A percentile compares a stretch with the other conserved stretches of the same genome.
These are phyloP conservation scores for Anas georgica DNA, from an alignment of 2,797 vertebrate species.

Conservation along the genomic window DNA sequence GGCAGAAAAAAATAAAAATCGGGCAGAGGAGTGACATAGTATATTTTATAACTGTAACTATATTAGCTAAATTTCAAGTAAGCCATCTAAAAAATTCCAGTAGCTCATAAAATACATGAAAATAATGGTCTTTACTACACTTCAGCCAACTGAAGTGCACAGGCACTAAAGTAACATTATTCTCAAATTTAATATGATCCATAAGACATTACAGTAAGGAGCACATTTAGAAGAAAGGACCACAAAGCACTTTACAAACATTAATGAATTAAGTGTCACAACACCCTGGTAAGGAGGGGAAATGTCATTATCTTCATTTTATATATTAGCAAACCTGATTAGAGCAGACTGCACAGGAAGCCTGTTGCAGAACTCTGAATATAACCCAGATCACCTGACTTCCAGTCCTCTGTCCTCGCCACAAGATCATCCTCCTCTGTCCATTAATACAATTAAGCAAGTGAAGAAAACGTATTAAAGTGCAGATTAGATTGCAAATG, in stretches of 20 bases:
- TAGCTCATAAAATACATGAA: constrained; percentile 58
- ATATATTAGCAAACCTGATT: constrained; percentile 58
- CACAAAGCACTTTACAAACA: constrained; percentile 62
- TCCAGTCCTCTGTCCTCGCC: constrained; percentile 32
- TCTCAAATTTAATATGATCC: constrained; percentile 44
- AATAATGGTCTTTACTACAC: constrained; percentile 33
- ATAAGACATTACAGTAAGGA: constrained; percentile 26
- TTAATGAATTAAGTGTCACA: constrained; percentile 67
- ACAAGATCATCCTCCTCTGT: constrained; percentile 12
- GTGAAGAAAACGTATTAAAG: constrained; percentile 39
- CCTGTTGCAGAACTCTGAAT: constrained; percentile 47
- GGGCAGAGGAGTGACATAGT: not conserved
- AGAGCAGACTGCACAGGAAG: constrained; percentile 61
- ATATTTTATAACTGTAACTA: not conserved
- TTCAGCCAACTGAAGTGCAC: constrained; percentile 2
- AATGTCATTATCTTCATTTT: constrained; percentile 57
- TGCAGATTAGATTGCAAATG: constrained; percentile 13
- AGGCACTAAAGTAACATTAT: constrained; percentile 31
- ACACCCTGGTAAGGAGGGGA: constrained; percentile 41
- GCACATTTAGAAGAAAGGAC: constrained; percentile 38
- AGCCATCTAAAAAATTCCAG: constrained; percentile 50
- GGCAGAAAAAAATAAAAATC: not conserved
- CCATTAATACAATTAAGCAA: constrained; percentile 62
- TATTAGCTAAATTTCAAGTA: constrained; percentile 58
- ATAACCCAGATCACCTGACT: constrained; percentile 60